A percentile compares a stretch with the other conserved stretches of the same genome.
Evolutionary conservation across 2,888 invertebrate species (phyloP).

Genomic region (Norana najaformis): DNA sequence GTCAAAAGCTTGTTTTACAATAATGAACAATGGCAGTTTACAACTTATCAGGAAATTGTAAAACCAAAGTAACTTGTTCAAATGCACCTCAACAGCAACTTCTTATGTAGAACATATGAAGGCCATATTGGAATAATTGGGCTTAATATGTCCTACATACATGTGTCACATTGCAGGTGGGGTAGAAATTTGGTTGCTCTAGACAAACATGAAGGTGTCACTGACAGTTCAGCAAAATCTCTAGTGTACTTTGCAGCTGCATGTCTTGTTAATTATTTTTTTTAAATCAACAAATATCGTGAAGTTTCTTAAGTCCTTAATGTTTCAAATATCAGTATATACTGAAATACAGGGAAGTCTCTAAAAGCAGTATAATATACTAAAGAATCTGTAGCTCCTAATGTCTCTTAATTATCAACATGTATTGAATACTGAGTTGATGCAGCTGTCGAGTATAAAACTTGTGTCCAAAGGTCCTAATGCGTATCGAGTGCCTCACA

Average conservation of each 20-base stretch:
- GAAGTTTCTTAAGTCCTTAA: conserved; percentile 5
- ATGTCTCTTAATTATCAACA: not conserved
- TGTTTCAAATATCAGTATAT: not conserved
- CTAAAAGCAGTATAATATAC: not conserved
- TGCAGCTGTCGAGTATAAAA: not conserved
- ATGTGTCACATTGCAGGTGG: no score
- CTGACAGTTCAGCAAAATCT: no score
- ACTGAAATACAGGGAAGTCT: not conserved
- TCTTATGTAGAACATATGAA: no score
- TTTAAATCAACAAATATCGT: not conserved
- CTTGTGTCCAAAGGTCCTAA: conserved; percentile 18
- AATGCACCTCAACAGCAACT: no score
- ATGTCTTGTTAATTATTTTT: not conserved
- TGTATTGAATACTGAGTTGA: not conserved
- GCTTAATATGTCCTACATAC: no score
- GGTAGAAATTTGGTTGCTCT: no score
- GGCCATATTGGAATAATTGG: no score
- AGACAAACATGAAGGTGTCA: no score
- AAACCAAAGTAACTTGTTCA: no score
- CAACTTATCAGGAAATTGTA: no score
- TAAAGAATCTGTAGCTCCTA: not conserved
- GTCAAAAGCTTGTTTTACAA: no score
- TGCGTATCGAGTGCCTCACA: not conserved
- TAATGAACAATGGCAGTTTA: no score
- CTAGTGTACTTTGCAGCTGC: not conserved